Conservation (phyloP, 2,797 vertebrate species). For the Eupleurogrammus muticus region DNA sequence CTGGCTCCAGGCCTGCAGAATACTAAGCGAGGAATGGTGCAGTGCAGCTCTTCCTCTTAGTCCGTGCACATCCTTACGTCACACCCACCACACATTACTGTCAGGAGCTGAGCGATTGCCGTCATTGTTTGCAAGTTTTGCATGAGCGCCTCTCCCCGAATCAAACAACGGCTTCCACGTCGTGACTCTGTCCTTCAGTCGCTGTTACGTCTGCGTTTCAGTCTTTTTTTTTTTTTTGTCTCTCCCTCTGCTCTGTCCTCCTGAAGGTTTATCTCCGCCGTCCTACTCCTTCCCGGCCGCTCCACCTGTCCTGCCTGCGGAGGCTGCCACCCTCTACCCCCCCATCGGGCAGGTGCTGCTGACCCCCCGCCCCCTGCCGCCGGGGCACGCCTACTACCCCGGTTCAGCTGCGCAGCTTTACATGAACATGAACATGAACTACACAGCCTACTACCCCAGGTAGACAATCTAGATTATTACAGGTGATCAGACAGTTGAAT, state of each 20-base stretch:
- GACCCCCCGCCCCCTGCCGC: constrained; percentile 85
- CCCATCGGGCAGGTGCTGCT: constrained; percentile 89
- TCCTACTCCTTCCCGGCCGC: constrained; percentile 90
- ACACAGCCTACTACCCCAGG: constrained; percentile 97
- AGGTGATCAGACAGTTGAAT: not conserved
- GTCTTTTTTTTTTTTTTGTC: constrained; percentile 24
- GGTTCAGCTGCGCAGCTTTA: constrained; percentile 91
- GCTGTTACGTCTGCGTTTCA: constrained; percentile 28
- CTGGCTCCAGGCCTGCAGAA: not conserved
- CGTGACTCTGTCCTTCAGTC: constrained; percentile 7
- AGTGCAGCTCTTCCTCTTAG: not conserved
- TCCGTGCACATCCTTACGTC: not conserved
- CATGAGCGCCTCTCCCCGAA: constrained; percentile 65
- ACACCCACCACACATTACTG: constrained; percentile 17
- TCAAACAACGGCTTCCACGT: constrained; percentile 65
- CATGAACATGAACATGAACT: constrained; percentile 98
- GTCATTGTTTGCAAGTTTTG: constrained; percentile 76
- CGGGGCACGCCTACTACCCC: constrained; percentile 90
- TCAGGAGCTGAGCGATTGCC: constrained; percentile 27
- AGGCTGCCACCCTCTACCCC: constrained; percentile 90
- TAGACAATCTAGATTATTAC: constrained; percentile 61
- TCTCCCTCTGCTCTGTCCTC: constrained; percentile 29
- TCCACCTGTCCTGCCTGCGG: constrained; percentile 88
- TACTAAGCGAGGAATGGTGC: not conserved
- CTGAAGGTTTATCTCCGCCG: constrained; percentile 92